These are phyloP conservation scores for Drosophila nannoptera DNA, from an alignment of 1,140 invertebrate genomes.

Conservation along the genomic window DNA sequence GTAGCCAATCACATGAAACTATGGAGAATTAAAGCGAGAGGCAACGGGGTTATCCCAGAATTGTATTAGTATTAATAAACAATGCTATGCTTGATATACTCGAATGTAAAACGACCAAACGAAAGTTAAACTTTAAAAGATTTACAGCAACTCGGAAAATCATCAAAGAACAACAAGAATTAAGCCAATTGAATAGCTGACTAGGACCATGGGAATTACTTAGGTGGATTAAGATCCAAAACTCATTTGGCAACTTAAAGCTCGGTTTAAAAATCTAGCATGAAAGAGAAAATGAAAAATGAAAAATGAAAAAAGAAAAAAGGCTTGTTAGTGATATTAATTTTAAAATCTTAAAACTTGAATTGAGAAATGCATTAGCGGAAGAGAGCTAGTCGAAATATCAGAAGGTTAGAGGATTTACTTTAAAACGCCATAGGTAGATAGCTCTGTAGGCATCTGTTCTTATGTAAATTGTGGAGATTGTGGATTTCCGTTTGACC, in stretches of 20 bases:
- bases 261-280: conserved; percentile 3
- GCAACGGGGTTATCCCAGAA: conserved; percentile 14
- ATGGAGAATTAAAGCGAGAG: conserved; percentile 10
- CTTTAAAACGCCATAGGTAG: conserved; percentile 13
- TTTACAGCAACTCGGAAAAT: conserved; percentile 47
- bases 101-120: conserved; percentile 68
- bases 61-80: conserved; percentile 22
- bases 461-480: conserved; percentile 15
- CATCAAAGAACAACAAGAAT: conserved; percentile 31
- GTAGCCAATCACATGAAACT: conserved; percentile 30
- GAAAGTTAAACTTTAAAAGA: conserved; percentile 69
- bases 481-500: conserved; percentile 1
- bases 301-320: conserved; percentile 25
- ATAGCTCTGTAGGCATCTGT: neutral
- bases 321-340: conserved; percentile 76
- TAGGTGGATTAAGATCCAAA: neutral
- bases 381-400: neutral
- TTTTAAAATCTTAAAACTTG: conserved; percentile 47
- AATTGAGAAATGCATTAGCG: conserved; percentile 10
- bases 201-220: conserved; percentile 4
- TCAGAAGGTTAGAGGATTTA: conserved; percentile 9
- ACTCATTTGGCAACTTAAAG: neutral
- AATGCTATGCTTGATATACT: conserved; percentile 63
- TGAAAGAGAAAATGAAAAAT: conserved; percentile 3
- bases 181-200: conserved; percentile 21